Conservation (phyloP, 1,140 invertebrate genomes). For the Drosophila tropicalis region DNA sequence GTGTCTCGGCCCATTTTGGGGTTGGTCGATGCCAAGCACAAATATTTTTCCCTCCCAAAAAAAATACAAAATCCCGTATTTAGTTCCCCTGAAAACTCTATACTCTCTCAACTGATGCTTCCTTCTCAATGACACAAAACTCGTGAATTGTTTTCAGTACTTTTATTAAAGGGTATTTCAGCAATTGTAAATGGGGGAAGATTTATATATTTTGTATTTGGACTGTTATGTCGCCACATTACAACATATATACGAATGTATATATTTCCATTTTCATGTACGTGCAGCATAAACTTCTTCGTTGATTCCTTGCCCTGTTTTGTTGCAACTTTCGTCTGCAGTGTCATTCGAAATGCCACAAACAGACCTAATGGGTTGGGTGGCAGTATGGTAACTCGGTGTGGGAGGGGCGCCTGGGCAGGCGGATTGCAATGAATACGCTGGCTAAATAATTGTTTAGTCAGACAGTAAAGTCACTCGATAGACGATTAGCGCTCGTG, state of each 20-base stretch:
- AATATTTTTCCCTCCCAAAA: conserved; percentile 50
- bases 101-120: background rate
- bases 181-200: conserved; percentile 36
- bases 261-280: conserved; percentile 29
- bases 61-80: background rate
- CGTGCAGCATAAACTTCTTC: conserved; percentile 34
- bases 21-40: conserved; percentile 45
- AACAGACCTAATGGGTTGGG: background rate
- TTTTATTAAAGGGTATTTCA: background rate
- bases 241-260: conserved; percentile 18
- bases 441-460: conserved; percentile 61
- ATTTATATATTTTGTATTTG: conserved; percentile 42
- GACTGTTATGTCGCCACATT: conserved; percentile 25
- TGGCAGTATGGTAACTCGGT: background rate
- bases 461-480: conserved; percentile 58
- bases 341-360: conserved; percentile 16
- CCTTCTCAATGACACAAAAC: background rate
- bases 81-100: background rate
- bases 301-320: conserved; percentile 34
- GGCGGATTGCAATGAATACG: conserved; percentile 30
- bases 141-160: background rate
- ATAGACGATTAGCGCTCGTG: conserved; percentile 57
- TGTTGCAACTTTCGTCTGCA: conserved; percentile 40
- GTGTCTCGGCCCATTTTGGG: conserved; percentile 31
- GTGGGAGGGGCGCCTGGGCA: background rate